Evolutionary conservation across 2,113 vertebrate species (phyloP).

Genomic region (Thomomys bottae): DNA sequence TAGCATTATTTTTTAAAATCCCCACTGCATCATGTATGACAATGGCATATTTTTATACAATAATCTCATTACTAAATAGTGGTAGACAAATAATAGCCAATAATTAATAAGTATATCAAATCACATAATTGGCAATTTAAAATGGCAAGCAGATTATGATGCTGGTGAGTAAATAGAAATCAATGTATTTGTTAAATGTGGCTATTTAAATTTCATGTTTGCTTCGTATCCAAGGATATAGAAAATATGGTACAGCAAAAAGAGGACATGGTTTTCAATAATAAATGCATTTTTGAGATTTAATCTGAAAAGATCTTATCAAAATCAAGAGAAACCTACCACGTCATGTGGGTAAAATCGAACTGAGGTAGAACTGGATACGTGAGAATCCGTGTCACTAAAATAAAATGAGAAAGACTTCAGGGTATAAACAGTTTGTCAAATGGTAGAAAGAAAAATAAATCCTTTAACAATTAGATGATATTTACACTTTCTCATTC

Average conservation of each 20-base stretch:
- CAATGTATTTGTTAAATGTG: not conserved
- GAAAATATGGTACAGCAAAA: not conserved
- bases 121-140: not conserved
- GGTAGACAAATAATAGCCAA: not conserved
- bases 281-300: not conserved
- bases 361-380: constrained; percentile 99
- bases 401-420: constrained; percentile 84
- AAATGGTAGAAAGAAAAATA: constrained; percentile 32
- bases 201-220: not conserved
- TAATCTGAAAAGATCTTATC: constrained; percentile 54
- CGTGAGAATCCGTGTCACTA: constrained; percentile 99
- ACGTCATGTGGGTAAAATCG: constrained; percentile 99
- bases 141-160: not conserved
- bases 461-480: constrained; percentile 20
- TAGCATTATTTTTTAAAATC: not conserved
- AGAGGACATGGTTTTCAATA: constrained; percentile 33
- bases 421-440: constrained; percentile 73
- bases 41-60: not conserved
- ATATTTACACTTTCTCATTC: constrained; percentile 39
- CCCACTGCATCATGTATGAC: not conserved
- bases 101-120: not conserved
- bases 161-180: not conserved
- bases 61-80: not conserved
- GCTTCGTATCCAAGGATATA: constrained; percentile 28
- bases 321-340: constrained; percentile 89